Evolutionary conservation across 2,888 invertebrate genomes (phyloP).

Genomic region (Ptychoptera contaminata): DNA sequence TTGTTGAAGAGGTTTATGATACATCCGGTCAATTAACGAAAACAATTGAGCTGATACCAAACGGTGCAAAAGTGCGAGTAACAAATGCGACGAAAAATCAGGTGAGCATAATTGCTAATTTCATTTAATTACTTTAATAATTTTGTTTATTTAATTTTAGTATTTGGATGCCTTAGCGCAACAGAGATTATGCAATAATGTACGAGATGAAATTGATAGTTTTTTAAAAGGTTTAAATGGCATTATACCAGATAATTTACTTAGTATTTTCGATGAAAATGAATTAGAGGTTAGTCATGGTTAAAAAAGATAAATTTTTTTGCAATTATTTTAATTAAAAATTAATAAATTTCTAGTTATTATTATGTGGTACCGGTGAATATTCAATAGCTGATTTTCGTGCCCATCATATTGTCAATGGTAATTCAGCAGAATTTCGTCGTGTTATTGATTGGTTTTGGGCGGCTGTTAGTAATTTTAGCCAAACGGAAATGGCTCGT

Average conservation of each 20-base stretch:
- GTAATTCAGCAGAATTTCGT: slow-evolving; percentile 65
- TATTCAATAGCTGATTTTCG: slow-evolving; percentile 83
- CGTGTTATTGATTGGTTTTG: slow-evolving; percentile 81
- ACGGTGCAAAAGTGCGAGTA: slow-evolving; percentile 54
- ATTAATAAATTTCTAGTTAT: slow-evolving; percentile 40
- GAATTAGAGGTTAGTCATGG: slow-evolving; percentile 65
- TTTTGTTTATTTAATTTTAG: slow-evolving; percentile 6
- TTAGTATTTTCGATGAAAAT: slow-evolving; percentile 91
- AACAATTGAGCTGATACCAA: slow-evolving; percentile 70
- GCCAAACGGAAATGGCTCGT: slow-evolving; percentile 82
- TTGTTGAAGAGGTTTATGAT: slow-evolving; percentile 82
- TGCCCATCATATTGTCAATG: slow-evolving; percentile 72
- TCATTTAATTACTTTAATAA: not conserved
- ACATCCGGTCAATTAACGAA: slow-evolving; percentile 54
- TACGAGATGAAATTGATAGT: slow-evolving; percentile 69
- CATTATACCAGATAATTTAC: slow-evolving; percentile 80
- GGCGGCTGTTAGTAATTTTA: slow-evolving; percentile 78
- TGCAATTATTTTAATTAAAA: too few relatives aligned
- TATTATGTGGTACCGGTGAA: slow-evolving; percentile 86
- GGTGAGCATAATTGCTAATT: slow-evolving; percentile 11
- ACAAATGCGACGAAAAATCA: slow-evolving; percentile 42
- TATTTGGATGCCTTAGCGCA: slow-evolving; percentile 84
- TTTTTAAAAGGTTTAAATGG: slow-evolving; percentile 83
- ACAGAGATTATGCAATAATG: slow-evolving; percentile 67
- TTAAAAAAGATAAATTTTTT: not conserved